Percentiles rank a stretch among this genome's conserved stretches.
These are phyloP conservation scores for Papilio helenus DNA, from an alignment of 1,140 invertebrate genomes.

Conservation along the genomic window DNA sequence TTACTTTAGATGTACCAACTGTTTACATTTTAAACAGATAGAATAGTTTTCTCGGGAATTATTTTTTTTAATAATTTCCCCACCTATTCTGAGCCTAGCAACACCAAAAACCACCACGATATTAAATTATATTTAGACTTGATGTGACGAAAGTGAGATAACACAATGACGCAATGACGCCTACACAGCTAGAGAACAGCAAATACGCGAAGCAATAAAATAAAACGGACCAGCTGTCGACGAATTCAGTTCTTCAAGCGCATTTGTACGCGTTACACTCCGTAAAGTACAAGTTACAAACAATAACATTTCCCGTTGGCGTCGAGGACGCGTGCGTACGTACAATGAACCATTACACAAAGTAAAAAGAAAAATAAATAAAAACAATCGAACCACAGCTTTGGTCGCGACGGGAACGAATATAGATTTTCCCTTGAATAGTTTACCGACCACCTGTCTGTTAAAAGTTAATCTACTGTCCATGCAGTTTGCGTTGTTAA, in stretches of 20 bases:
- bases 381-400: conserved; percentile 19
- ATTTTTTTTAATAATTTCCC: not conserved
- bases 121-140: conserved; percentile 10
- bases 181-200: conserved; percentile 15
- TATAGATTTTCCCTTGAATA: conserved; percentile 5
- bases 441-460: conserved; percentile 10
- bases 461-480: conserved; percentile 33
- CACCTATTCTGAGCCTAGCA: not conserved
- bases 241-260: conserved; percentile 36
- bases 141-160: conserved; percentile 18
- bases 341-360: conserved; percentile 35
- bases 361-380: conserved; percentile 34
- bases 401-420: conserved; percentile 16
- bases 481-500: conserved; percentile 4
- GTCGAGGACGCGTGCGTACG: conserved; percentile 40
- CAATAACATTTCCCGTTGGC: conserved; percentile 48
- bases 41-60: not conserved
- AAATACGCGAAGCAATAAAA: conserved; percentile 29
- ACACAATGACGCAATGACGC: conserved; percentile 13
- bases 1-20: not conserved
- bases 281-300: conserved; percentile 49
- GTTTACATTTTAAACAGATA: not conserved
- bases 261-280: conserved; percentile 42
- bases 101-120: not conserved
- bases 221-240: conserved; percentile 43